phyloP scores from a whole-genome alignment of 2,888 invertebrate species.

The Xanthia togata region DNA sequence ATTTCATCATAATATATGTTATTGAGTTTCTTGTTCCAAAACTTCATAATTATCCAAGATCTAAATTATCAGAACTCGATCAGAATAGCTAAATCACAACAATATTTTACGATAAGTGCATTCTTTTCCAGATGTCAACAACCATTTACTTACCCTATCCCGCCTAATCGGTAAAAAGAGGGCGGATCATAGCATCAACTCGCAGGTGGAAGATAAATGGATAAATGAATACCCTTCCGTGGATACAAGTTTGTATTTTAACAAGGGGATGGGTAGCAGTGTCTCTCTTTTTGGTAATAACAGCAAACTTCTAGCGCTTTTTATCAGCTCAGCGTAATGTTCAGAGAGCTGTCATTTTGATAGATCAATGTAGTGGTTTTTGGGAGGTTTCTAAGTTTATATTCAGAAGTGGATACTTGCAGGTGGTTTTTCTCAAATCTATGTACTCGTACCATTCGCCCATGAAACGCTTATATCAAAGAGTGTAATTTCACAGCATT shows the following conservation, averaged over 20 bases:
- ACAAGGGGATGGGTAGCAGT: neutral
- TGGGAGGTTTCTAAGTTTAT: neutral
- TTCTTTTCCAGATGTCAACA: constrained; percentile 18
- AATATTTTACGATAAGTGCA: neutral
- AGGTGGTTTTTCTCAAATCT: neutral
- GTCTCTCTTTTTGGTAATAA: neutral
- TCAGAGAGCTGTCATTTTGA: neutral
- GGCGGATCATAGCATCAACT: constrained; percentile 34
- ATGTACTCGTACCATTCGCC: neutral
- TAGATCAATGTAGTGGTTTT: neutral
- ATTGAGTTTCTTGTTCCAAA: neutral
- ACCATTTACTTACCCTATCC: constrained; percentile 44
- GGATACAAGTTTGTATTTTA: constrained; percentile 65
- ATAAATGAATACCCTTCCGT: constrained; percentile 70
- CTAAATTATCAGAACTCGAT: no score
- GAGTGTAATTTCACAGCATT: neutral
- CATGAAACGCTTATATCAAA: neutral
- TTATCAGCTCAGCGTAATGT: neutral
- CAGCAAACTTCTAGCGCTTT: neutral
- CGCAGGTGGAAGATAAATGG: constrained; percentile 73
- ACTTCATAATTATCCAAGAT: neutral
- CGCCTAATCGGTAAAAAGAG: constrained; percentile 60
- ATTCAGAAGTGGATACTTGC: neutral
- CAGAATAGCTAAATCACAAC: neutral
- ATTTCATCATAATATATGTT: no score